phyloP scores from a whole-genome alignment of 2,888 invertebrate species.

The Aporophyla lueneburgensis region DNA sequence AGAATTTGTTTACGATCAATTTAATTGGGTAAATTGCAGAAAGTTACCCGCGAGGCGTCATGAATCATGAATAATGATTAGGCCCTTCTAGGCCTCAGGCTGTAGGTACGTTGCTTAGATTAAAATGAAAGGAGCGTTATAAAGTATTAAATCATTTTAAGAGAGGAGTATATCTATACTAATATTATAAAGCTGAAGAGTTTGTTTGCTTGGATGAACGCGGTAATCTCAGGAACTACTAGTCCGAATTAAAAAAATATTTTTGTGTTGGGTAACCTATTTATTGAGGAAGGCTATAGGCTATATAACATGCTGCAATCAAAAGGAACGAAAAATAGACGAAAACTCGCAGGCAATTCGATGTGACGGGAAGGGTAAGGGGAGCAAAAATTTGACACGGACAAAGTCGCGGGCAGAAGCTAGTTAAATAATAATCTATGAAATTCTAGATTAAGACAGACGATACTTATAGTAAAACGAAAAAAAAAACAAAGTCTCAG shows the following conservation, averaged over 20 bases:
- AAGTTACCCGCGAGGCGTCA: slow-evolving; percentile 45
- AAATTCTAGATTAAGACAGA: neutral
- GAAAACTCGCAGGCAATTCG: too few species aligned
- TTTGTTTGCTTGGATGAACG: too few species aligned
- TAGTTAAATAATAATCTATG: neutral
- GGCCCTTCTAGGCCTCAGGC: slow-evolving; percentile 39
- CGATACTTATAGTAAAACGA: neutral
- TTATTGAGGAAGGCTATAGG: too few species aligned
- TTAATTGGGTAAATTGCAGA: slow-evolving; percentile 52
- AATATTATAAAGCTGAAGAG: too few species aligned
- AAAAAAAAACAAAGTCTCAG: neutral
- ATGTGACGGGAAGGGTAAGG: too few species aligned
- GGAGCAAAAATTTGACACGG: too few species aligned
- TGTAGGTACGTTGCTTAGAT: slow-evolving; percentile 8
- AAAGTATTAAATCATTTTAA: slow-evolving; percentile 3
- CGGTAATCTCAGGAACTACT: too few species aligned
- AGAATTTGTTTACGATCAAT: slow-evolving; percentile 44
- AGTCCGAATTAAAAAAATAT: too few species aligned
- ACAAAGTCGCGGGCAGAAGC: too few species aligned
- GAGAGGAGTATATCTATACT: neutral
- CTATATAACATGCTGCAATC: too few species aligned
- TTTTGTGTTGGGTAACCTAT: too few species aligned
- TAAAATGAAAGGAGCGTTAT: neutral
- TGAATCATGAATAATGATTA: slow-evolving; percentile 41
- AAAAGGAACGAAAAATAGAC: too few species aligned